Evolutionary conservation across 1,140 invertebrate species (phyloP), one percentile per base, ranked within the genome.

Genomic region (Meloidogyne floridensis): DNA sequence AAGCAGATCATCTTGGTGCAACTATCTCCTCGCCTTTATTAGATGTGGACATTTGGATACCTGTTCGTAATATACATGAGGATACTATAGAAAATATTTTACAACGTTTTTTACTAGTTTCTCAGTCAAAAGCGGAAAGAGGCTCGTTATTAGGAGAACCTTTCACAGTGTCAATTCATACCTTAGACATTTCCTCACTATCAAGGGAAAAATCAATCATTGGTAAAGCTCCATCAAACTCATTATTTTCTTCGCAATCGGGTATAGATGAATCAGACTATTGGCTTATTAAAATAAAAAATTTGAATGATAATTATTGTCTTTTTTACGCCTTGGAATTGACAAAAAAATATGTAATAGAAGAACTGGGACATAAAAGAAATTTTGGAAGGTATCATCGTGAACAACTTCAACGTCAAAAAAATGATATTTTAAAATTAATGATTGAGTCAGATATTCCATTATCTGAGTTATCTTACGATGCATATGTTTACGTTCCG

Each of bases 31-130:
- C 74, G 8, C 8, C 20, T 9, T 20, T 75, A 10, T 20, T 75
- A 8, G 74, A 75, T 13, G 18, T n/a, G 1, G 20, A 47, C 10
- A 75, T 75, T 3, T 75, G 74, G 74, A 75, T 75, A 3, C 74
- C 74, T 3, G 43, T 75, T 9, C 74, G 74, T 4, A 18, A 8
- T 18, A 7, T 75, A 6, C 53, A 51, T 2, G 51, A n/a, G 9
- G 59, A 75, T 4, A 75, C 74, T 10, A 10, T 43, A 32, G 32
- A 32, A 32, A 32, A 32, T 32, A 32, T 32, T 32, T 32, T 32
- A 32, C 32, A 32, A 32, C 5, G 74, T 9, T 75, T 75, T 20
- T 11, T 75, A 1, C 51, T 54, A 3, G 74, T 75, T 1, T 18
- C 20, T 3, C 74, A 75, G 10, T 75, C 74, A 75, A 75, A 75